Evolutionary conservation across 2,888 invertebrate species (phyloP).

Genomic region (Caenorhabditis drosophilae): DNA sequence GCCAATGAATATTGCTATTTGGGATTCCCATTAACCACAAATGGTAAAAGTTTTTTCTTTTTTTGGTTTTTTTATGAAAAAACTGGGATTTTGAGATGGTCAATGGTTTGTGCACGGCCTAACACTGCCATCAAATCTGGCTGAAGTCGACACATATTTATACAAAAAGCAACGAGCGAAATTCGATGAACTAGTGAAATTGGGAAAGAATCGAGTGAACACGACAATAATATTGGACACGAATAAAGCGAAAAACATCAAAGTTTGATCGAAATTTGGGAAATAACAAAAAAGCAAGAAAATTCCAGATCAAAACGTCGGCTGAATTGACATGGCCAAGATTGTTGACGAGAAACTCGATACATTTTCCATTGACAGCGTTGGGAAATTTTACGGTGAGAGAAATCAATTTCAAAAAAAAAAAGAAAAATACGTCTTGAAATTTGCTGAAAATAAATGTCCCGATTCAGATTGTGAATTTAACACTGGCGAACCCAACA

Average conservation of each 20-base stretch:
- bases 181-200: conserved; percentile 71
- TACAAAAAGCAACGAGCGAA: conserved; percentile 74
- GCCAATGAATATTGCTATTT: conserved; percentile 78
- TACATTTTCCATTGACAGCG: conserved; percentile 79
- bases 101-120: conserved; percentile 78
- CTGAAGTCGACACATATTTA: conserved; percentile 78
- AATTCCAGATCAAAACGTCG: conserved; percentile 75
- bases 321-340: conserved; percentile 79
- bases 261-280: conserved; percentile 27
- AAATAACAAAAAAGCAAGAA: background rate
- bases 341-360: conserved; percentile 71
- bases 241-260: conserved; percentile 76
- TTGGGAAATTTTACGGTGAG: conserved; percentile 76
- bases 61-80: no score
- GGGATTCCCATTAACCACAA: conserved; percentile 75
- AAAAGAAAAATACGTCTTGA: background rate
- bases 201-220: conserved; percentile 73
- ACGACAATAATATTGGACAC: conserved; percentile 81
- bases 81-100: conserved; percentile 74
- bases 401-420: no score
- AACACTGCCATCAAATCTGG: conserved; percentile 76
- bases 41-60: conserved; percentile 73
- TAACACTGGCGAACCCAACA: conserved; percentile 80
- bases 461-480: conserved; percentile 73
- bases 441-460: no score